Percentiles rank a stretch among this genome's conserved stretches.
Evolutionary conservation across 64 coral and sea anemone genomes (phyloP).

Genomic region (Pocillopora damicornis): DNA sequence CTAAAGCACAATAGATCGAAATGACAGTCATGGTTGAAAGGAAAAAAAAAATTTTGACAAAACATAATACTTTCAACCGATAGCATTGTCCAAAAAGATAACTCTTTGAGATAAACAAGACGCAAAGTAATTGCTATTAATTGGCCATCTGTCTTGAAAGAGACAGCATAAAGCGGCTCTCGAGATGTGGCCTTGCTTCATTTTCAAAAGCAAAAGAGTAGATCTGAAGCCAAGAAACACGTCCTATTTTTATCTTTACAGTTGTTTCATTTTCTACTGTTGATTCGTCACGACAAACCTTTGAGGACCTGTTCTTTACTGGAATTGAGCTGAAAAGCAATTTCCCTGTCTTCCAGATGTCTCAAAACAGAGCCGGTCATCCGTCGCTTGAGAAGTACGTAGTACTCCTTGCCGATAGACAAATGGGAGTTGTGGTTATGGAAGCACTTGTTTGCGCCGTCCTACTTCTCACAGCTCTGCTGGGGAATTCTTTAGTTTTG

Average conservation of each 20-base stretch:
- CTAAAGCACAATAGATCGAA: slow-evolving; percentile 1
- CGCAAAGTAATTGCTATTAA: slow-evolving; percentile 3
- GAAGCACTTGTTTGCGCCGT: slow-evolving; percentile 36
- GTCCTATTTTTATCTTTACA: no score
- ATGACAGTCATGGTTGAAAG: slow-evolving; percentile 29
- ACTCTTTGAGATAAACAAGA: background rate
- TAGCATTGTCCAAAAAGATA: background rate
- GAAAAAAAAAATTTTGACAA: background rate
- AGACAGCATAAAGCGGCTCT: slow-evolving; percentile 6
- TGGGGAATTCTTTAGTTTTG: slow-evolving; percentile 49
- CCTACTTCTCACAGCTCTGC: slow-evolving; percentile 45
- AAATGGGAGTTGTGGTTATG: background rate
- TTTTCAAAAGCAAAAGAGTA: background rate
- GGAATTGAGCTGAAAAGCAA: background rate
- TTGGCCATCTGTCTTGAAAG: slow-evolving; percentile 3
- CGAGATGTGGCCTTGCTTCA: background rate
- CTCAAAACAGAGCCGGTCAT: background rate
- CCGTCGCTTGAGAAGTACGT: slow-evolving; percentile 47
- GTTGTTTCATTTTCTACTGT: background rate
- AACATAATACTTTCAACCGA: slow-evolving; percentile 3
- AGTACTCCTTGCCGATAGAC: slow-evolving; percentile 20
- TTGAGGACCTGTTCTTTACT: background rate
- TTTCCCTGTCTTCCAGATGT: background rate
- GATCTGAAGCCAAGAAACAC: background rate
- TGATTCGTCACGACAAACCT: background rate